Base-by-base conservation (phyloP, 2,888 invertebrate species). In the Pheosia tremula region DNA sequence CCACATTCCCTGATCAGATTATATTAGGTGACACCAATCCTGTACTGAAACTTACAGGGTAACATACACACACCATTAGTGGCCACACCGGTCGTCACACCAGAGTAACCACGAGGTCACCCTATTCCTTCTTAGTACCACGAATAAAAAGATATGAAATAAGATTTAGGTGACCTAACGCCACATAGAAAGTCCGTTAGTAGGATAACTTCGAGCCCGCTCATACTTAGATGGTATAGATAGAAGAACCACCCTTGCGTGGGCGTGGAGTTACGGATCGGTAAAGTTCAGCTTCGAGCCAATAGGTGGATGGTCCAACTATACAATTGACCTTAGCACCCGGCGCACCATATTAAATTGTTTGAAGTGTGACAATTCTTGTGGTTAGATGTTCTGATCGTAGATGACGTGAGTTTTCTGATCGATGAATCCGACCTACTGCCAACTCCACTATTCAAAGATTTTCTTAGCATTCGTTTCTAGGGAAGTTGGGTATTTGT, bases 391-490 rank as follows among this genome's bases (percentile, higher is more conserved):
- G 5, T 24, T 49, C 47, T 4, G 47, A 4, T 47, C 50, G 50
- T 50, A 3, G 24, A 7, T 50, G 24, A 53, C 53, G 53, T 53
- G 37, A 53, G 24, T 5, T 10, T 50, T 8, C 10, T 53, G 37
- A 37, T 11, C n/a, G n/a, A n/a, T n/a, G n/a, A 5, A 36, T 10
- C 10, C 13, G 55, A 13, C 39, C 55, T 39, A 54, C 39, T 55
- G 55, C 55, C 39, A 55, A 39, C n/a, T 39, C 11, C 55, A 38
- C 39, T 13, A 39, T 55, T 55, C 55, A 55, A 13, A 53, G 37
- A 37, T 54, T 54, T 54, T 24, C 52, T 10, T 3, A 10, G 45
- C 45, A 45, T 45, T 41, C 41, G 13, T 4, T 7, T 8, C 13
- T 24, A 24, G 9, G 11, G 52, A 7, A 52, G 7, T n/a, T n/a